Evolutionary conservation across 2,888 invertebrate genomes (phyloP).

Genomic region (Aphodius granarius): DNA sequence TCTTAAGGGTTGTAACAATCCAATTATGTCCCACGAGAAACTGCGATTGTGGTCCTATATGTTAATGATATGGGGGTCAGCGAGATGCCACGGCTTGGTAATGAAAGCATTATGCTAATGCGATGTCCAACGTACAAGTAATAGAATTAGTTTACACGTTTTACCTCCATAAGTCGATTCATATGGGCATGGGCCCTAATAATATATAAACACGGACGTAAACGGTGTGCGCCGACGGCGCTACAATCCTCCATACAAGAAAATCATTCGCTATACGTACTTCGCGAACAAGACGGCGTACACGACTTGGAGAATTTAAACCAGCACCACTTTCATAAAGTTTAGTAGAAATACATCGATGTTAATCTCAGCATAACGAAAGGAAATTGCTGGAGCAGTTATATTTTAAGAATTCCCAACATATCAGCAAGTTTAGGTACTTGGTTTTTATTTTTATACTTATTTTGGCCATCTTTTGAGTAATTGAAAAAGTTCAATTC

Average conservation of each 20-base stretch:
- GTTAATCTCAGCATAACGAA: background rate
- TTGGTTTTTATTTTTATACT: background rate
- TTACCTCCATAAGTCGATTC: constrained; percentile 28
- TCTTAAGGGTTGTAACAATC: background rate
- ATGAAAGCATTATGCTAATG: constrained; percentile 39
- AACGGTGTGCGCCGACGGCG: constrained; percentile 18
- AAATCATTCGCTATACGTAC: constrained; percentile 26
- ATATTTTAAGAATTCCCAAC: background rate
- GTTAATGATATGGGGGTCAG: constrained; percentile 29
- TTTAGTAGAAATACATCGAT: background rate
- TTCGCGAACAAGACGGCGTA: constrained; percentile 20
- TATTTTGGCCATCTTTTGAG: too few species aligned
- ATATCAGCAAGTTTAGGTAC: background rate
- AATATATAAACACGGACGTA: constrained; percentile 25
- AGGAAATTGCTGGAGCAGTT: background rate
- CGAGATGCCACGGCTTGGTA: constrained; percentile 37
- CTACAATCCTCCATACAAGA: constrained; percentile 25
- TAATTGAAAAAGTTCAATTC: too few species aligned
- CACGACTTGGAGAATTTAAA: constrained; percentile 24
- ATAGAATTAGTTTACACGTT: constrained; percentile 33
- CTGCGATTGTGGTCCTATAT: background rate
- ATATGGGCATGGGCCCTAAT: constrained; percentile 25
- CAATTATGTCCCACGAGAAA: background rate
- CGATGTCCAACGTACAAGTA: constrained; percentile 33
- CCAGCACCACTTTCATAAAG: background rate